Evolutionary conservation across 2,797 vertebrate genomes (phyloP).

Genomic region (Ctenochaetus hawaiiensis): DNA sequence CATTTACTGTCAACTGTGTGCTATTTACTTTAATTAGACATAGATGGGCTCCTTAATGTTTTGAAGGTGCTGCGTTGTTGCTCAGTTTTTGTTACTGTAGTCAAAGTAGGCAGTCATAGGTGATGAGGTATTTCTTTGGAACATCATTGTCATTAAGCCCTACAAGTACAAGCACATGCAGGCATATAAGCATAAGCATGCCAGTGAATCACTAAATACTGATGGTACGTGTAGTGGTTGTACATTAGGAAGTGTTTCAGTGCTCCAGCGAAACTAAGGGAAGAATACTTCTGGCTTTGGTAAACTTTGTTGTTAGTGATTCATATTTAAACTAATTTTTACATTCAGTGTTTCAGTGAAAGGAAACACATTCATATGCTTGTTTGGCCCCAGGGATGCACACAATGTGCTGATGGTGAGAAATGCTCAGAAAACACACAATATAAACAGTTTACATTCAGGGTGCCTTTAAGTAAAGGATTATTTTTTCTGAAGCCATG

Average conservation of each 20-base stretch:
- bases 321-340: not conserved
- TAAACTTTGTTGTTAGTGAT: not conserved
- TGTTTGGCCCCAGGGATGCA: not conserved
- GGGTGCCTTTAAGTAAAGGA: constrained; percentile 2
- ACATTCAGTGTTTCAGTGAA: not conserved
- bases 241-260: not conserved
- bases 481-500: not conserved
- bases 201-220: not conserved
- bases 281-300: not conserved
- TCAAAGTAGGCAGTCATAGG: not conserved
- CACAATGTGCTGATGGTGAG: not conserved
- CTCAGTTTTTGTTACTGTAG: not conserved
- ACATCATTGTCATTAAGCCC: not conserved
- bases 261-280: not conserved
- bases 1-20: not conserved
- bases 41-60: not conserved
- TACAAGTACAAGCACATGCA: not conserved
- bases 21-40: not conserved
- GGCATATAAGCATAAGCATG: too few relatives aligned
- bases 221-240: not conserved
- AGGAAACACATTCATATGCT: not conserved
- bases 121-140: not conserved
- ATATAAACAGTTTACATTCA: constrained; percentile 9
- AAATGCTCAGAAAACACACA: not conserved
- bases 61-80: not conserved